Evolutionary conservation across 2,113 vertebrate species (phyloP), one percentile per base, ranked within the genome.

Genomic region (Ameiurus melas): DNA sequence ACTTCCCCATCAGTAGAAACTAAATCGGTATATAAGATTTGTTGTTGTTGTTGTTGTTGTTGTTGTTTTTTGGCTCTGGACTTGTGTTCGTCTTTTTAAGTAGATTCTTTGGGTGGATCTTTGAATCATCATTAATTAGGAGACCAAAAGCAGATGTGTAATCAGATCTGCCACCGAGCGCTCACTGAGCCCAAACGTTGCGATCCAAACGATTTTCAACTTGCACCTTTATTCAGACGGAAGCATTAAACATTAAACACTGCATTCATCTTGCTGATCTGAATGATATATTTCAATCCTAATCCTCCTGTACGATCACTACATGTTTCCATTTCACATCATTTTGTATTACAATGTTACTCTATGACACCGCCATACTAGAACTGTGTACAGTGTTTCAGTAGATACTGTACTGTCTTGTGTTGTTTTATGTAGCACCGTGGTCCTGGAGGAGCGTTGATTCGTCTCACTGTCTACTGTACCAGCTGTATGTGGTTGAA

Each of bases 1-100:
- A 73, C 78, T 87, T 86, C 85, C 84, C 62, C 27, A 83, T 83
- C 70, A 90, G 71, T 33, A 84, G 43, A 85, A 53, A 62, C 39
- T 82, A 30, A 25, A 19, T 90, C 62, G 43, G 62, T 85, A 78
- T 81, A 68, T 75, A 39, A 12, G 73, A 73, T 85, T 66, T 80
- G 12, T 14, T 30, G 43, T 47, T 47, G 43, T 7, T 47, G 3
- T 89, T 2, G 36, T 70, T 17, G 17, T 33, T n/a, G n/a, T n/a
- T n/a, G n/a, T n/a, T n/a, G n/a, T 14, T 78, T 39, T 62, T 79
- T 83, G 58, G 25, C 78, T 88, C n/a, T 53, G 17, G 51, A 51
- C 3, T 71, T 51, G 36, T 87, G 19, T 30, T 43, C 43, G 8
- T 39, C 30, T 68, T 66, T 66, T 66, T 82, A 78, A 87, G 51